Percentiles rank a stretch among this genome's conserved stretches.
phyloP scores from a whole-genome alignment of 2,888 invertebrate species.

The Cephalotes varians region DNA sequence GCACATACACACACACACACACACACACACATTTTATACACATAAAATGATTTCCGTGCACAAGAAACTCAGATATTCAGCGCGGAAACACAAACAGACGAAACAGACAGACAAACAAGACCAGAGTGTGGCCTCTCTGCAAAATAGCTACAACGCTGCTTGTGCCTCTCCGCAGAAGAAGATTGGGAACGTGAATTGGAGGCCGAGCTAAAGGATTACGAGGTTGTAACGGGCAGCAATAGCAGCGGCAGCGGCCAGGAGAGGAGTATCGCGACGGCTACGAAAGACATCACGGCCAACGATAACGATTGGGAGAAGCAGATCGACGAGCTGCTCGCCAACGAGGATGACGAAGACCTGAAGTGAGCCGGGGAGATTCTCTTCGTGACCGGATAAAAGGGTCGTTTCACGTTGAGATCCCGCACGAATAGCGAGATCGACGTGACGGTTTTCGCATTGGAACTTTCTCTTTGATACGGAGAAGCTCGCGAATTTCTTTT shows the following conservation, averaged over 20 bases:
- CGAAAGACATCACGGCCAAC: constrained; percentile 49
- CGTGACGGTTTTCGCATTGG: constrained; percentile 15
- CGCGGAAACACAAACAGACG: constrained; percentile 42
- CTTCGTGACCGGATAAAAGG: constrained; percentile 56
- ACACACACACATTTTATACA: neutral
- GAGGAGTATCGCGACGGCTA: constrained; percentile 37
- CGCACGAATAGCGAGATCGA: constrained; percentile 41
- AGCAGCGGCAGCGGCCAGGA: constrained; percentile 59
- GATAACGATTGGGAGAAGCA: constrained; percentile 91
- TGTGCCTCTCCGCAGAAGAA: constrained; percentile 89
- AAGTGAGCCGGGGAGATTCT: constrained; percentile 64
- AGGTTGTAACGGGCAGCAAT: constrained; percentile 91
- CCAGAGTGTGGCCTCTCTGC: constrained; percentile 77
- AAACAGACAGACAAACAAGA: constrained; percentile 63
- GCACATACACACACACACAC: constrained; percentile 9
- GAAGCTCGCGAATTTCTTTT: constrained; percentile 31
- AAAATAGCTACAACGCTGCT: constrained; percentile 84
- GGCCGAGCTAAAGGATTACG: constrained; percentile 97
- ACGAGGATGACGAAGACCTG: constrained; percentile 87
- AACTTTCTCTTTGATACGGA: constrained; percentile 12
- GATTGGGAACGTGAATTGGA: constrained; percentile 99
- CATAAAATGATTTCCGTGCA: constrained; percentile 36
- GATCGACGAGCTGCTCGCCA: constrained; percentile 90
- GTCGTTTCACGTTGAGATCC: constrained; percentile 61
- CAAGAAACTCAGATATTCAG: constrained; percentile 23